Percentiles rank a stretch among this genome's conserved stretches.
phyloP scores from a whole-genome alignment of 1,140 invertebrate genomes.

The Adelges cooleyi region DNA sequence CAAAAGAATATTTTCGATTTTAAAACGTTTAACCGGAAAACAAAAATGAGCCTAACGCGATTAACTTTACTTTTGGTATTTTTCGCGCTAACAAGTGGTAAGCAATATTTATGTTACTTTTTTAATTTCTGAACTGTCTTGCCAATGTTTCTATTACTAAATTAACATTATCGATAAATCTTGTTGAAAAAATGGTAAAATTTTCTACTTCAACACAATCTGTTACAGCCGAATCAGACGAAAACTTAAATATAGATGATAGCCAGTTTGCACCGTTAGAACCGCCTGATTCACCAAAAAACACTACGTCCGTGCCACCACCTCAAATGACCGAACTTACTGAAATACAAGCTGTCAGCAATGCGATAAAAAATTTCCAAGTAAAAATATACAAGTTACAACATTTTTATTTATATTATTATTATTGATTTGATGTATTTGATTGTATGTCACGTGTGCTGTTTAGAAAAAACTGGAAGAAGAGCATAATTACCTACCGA shows the following conservation, averaged over 20 bases:
- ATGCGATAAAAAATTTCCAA: conserved; percentile 19
- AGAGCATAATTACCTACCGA: conserved; percentile 13
- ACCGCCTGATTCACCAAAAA: conserved; percentile 10
- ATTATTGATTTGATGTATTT: neutral
- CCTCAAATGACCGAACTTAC: conserved; percentile 4
- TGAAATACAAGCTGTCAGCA: conserved; percentile 6
- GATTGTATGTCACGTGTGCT: no score
- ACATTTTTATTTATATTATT: neutral
- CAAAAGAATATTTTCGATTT: no score
- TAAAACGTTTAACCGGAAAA: no score
- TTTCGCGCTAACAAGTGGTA: no score
- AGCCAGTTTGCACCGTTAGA: conserved; percentile 18
- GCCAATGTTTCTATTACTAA: no score
- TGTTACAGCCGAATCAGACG: conserved; percentile 10
- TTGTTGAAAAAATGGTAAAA: no score
- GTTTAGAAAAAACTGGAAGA: conserved; percentile 17
- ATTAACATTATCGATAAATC: no score
- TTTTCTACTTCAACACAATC: no score
- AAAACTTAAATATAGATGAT: conserved; percentile 13
- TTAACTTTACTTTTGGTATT: no score
- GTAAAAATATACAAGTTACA: neutral
- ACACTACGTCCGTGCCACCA: neutral
- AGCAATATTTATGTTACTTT: no score
- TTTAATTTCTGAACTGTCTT: no score
- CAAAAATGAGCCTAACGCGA: no score